Base-by-base conservation (phyloP, 2,888 invertebrate species). In the Eremobia ochroleuca region DNA sequence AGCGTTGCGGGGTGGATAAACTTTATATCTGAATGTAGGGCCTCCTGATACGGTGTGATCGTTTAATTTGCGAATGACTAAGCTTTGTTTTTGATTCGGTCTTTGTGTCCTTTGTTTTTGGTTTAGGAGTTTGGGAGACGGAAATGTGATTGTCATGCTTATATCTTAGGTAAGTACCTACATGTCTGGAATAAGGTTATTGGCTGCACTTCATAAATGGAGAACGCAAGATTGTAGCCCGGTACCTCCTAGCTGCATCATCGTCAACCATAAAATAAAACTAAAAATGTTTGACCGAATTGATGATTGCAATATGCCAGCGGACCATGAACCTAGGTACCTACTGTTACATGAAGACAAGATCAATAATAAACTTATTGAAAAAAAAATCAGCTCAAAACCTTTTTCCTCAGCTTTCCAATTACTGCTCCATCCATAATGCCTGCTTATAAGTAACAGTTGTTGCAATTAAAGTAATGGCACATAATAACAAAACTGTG, bases 1-100 rank as follows among this genome's bases (percentile, higher is more conserved):
- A 93, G 88, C 93, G 93, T 92, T 92, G 90, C 91, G 94, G 92
- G 94, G 95, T 95, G 92, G 92, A 92, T 94, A 93, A 94, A 95
- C 95, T 94, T 90, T 85, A 83, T 85, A 87, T 89, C 84, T 85
- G 74, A 83, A 83, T 85, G 80, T 82, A 87, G 74, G 77, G 77
- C 67, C 85, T 81, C 88, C 89, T 83, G 89, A 89, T 89, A 83
- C 69, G 87, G 88, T 80, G 71, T 68, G 79, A 67, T 80, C 77
- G 74, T 79, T 79, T 85, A 80, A 80, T 82, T 81, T 77, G 82
- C 85, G 74, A 84, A 85, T 89, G 88, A 88, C 88, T 86, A 88
- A 89, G 73, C 78, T 80, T 73, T 79, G 79, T 80, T 81, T 68
- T 67, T 73, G 58, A 67, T 74, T 76, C 34, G 58, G 73, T 37